phyloP scores from a whole-genome alignment of 2,888 invertebrate species.

The Meghimatium bilineatum region DNA sequence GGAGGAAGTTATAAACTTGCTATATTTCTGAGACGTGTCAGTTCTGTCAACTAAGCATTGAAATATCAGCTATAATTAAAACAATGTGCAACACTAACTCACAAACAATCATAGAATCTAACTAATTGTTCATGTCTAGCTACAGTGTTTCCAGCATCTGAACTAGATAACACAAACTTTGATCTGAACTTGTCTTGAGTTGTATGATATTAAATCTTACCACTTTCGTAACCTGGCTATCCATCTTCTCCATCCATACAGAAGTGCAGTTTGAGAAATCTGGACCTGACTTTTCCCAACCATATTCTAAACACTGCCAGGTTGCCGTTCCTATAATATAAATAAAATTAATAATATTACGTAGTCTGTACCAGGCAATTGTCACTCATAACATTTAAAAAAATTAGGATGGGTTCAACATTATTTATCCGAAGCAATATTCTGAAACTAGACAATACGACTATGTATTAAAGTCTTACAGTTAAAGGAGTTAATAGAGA shows the following conservation, averaged over 20 bases:
- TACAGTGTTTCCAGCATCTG: not conserved
- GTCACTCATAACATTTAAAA: too few species aligned
- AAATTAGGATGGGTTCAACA: not conserved
- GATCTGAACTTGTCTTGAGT: not conserved
- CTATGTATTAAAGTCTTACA: too few species aligned
- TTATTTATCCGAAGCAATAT: not conserved
- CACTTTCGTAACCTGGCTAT: conserved; percentile 13
- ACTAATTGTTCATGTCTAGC: too few species aligned
- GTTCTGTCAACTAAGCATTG: too few species aligned
- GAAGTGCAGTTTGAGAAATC: conserved; percentile 37
- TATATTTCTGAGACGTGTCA: too few species aligned
- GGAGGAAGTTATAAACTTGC: too few species aligned
- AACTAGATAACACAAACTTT: not conserved
- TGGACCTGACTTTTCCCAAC: conserved; percentile 36
- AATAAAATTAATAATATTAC: not conserved
- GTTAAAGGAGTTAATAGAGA: too few species aligned
- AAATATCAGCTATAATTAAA: too few species aligned
- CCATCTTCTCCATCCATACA: conserved; percentile 32
- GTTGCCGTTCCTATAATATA: conserved; percentile 11
- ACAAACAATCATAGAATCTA: too few species aligned
- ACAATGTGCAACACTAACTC: too few species aligned
- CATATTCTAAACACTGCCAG: conserved; percentile 23
- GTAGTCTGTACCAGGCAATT: not conserved
- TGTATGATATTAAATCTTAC: not conserved
- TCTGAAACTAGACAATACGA: too few species aligned